Evolutionary conservation across 53 echinoderm and acorn worm genomes (phyloP).

Genomic region (Patiria pectinifera): DNA sequence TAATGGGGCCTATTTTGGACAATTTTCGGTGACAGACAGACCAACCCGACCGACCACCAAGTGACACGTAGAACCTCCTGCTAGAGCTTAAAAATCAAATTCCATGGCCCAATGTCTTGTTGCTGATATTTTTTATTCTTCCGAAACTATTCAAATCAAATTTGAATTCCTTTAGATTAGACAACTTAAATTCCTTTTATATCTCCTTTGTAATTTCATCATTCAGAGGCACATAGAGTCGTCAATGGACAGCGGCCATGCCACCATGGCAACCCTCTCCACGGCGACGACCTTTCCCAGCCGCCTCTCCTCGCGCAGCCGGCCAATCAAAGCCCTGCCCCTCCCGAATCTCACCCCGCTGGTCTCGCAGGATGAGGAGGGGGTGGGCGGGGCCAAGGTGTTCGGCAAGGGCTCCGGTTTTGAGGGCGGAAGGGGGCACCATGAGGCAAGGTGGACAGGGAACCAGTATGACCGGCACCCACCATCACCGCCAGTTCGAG

Average conservation of each 20-base stretch:
- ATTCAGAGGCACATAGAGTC: conserved; percentile 74
- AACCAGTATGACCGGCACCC: conserved; percentile 83
- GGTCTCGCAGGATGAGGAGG: conserved; percentile 76
- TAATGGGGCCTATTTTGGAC: no score
- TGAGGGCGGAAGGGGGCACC: background rate
- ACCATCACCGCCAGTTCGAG: conserved; percentile 93
- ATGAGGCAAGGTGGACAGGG: conserved; percentile 65
- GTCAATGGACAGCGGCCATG: conserved; percentile 91
- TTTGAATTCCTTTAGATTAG: background rate
- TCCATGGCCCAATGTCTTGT: no score
- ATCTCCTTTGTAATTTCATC: background rate
- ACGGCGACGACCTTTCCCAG: conserved; percentile 61
- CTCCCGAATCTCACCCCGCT: conserved; percentile 80
- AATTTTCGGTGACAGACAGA: no score
- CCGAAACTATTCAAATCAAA: no score
- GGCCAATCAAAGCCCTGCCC: conserved; percentile 88
- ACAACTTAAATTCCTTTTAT: background rate
- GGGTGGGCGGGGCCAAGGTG: conserved; percentile 25
- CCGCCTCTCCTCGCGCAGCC: conserved; percentile 69
- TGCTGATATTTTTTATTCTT: no score
- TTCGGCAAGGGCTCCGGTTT: conserved; percentile 2
- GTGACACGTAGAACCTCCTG: no score
- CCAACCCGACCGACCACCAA: no score
- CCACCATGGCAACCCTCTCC: conserved; percentile 93
- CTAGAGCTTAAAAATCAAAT: no score